These are phyloP conservation scores for Cyprinodon variegatus DNA, from an alignment of 2,113 vertebrate species.

Conservation along the genomic window DNA sequence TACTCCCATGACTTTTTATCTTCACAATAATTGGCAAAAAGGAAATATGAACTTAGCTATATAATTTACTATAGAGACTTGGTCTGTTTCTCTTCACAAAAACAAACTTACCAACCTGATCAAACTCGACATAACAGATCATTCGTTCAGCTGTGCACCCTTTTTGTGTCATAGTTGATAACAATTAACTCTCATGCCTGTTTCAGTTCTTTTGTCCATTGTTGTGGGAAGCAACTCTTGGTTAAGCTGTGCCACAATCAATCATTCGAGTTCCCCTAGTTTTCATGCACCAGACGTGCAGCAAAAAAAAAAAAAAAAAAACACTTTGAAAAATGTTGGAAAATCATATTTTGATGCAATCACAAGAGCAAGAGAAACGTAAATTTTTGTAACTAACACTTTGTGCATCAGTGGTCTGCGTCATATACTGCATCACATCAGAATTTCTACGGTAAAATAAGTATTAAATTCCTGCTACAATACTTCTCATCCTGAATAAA, in stretches of 20 bases:
- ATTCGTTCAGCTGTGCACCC: not conserved
- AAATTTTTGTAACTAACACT: not conserved
- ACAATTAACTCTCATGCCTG: conserved; percentile 50
- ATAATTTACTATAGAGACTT: not conserved
- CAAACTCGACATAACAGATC: not conserved
- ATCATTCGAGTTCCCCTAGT: conserved; percentile 48
- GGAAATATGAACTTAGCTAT: not conserved
- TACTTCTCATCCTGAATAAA: conserved; percentile 12
- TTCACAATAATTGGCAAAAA: not conserved
- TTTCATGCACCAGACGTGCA: conserved; percentile 28
- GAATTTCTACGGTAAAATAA: conserved; percentile 3
- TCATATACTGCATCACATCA: not conserved
- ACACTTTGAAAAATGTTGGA: conserved; percentile 9
- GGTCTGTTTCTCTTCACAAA: not conserved
- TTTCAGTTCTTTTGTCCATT: conserved; percentile 29
- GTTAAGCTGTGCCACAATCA: conserved; percentile 45
- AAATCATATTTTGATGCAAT: not conserved
- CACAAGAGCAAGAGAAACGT: not conserved
- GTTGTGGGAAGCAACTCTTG: conserved; percentile 57
- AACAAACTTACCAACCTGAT: not conserved
- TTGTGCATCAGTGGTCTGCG: conserved; percentile 1
- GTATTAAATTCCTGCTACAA: conserved; percentile 11
- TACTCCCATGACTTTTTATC: not conserved
- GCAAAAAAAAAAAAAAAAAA: conserved; percentile 29
- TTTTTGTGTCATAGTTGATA: conserved; percentile 1